Conservation (phyloP, 2,888 invertebrate genomes). For the Mesorhabditis spiculigera region DNA sequence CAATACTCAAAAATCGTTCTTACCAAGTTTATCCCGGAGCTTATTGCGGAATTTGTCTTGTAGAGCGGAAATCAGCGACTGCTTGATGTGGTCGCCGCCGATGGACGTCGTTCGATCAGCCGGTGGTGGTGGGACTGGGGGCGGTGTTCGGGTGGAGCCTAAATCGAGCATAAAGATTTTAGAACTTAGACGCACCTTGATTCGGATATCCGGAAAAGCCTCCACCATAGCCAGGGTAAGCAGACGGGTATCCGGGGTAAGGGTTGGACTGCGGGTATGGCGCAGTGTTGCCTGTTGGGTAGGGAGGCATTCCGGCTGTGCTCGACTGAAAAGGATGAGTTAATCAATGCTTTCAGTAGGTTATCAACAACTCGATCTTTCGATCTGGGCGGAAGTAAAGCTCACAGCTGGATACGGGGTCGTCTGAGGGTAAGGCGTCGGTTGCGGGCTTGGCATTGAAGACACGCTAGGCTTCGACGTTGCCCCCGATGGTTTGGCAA, state of each 20-base stretch:
- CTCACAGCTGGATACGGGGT: constrained; percentile 52
- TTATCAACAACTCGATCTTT: constrained; percentile 14
- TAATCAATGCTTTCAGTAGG: too few relatives aligned
- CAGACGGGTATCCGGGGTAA: constrained; percentile 14
- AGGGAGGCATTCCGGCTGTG: background rate
- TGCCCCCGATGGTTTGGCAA: constrained; percentile 49
- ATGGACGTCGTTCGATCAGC: constrained; percentile 62
- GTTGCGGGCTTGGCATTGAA: constrained; percentile 19
- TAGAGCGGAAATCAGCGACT: constrained; percentile 86
- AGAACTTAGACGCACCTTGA: background rate
- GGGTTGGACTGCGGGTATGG: background rate
- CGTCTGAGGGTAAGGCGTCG: constrained; percentile 61
- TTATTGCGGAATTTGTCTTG: constrained; percentile 86
- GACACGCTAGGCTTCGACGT: constrained; percentile 7
- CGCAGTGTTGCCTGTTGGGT: too few relatives aligned
- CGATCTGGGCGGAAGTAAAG: constrained; percentile 29
- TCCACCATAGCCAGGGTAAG: constrained; percentile 19
- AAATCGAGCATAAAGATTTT: constrained; percentile 4
- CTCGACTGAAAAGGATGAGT: background rate
- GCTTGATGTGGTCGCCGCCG: constrained; percentile 88
- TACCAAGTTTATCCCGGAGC: constrained; percentile 82
- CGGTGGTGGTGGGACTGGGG: constrained; percentile 29
- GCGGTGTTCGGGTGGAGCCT: constrained; percentile 1
- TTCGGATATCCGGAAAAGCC: constrained; percentile 12
- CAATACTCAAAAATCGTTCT: constrained; percentile 57